Conservation (phyloP, 2,888 invertebrate species). For the Hedychridium roseum region DNA sequence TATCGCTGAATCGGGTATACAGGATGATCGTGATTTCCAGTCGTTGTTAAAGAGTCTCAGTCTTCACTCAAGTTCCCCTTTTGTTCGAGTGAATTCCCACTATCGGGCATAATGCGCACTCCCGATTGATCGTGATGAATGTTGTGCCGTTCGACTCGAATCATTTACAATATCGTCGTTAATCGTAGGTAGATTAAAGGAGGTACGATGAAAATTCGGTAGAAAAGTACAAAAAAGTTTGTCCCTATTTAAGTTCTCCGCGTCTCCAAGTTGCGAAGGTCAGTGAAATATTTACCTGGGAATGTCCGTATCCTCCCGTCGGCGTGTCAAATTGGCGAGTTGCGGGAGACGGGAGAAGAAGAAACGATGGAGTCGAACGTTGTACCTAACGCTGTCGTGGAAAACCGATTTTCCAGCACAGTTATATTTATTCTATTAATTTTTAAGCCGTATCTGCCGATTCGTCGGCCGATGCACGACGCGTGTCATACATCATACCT, state of each 20-base stretch:
- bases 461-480: slow-evolving; percentile 20
- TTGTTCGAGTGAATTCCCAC: slow-evolving; percentile 20
- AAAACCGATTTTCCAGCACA: slow-evolving; percentile 25
- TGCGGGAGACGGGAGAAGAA: slow-evolving; percentile 6
- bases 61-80: slow-evolving; percentile 23
- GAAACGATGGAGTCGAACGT: slow-evolving; percentile 29
- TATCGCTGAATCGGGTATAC: too few species aligned
- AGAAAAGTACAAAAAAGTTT: slow-evolving; percentile 60
- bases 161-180: slow-evolving; percentile 33
- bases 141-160: slow-evolving; percentile 32
- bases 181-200: slow-evolving; percentile 40
- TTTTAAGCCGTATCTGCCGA: background rate
- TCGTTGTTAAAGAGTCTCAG: slow-evolving; percentile 21
- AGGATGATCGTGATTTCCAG: too few species aligned
- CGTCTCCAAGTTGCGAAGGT: slow-evolving; percentile 15
- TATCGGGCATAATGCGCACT: slow-evolving; percentile 11
- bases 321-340: slow-evolving; percentile 23
- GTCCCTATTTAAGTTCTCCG: slow-evolving; percentile 23
- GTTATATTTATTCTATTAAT: slow-evolving; percentile 39
- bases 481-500: slow-evolving; percentile 25
- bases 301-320: slow-evolving; percentile 10
- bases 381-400: slow-evolving; percentile 34
- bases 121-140: slow-evolving; percentile 20
- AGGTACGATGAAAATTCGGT: slow-evolving; percentile 50
- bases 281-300: background rate